Percentiles rank a stretch among this genome's conserved stretches.
Conservation (phyloP, 2,888 invertebrate genomes). For the Drosophila ustulata region DNA sequence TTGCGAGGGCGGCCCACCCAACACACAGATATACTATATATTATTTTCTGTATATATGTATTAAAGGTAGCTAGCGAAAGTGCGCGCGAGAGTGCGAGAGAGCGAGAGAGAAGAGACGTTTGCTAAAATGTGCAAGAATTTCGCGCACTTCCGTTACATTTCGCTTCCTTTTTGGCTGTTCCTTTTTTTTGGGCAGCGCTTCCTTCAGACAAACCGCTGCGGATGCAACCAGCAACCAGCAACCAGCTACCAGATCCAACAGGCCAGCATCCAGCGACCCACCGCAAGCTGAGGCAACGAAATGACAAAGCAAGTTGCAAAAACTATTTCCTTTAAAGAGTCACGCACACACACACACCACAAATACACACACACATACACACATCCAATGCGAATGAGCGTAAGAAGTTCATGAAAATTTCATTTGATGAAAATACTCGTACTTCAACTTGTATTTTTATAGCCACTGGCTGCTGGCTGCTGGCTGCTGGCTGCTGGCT, state of each 20-base stretch:
- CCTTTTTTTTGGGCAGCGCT: slow-evolving; percentile 67
- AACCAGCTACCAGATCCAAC: not conserved
- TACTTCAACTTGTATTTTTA: slow-evolving; percentile 29
- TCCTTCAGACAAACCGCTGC: slow-evolving; percentile 74
- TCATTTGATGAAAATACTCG: slow-evolving; percentile 57
- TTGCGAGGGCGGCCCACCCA: slow-evolving; percentile 31
- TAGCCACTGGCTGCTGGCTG: slow-evolving; percentile 12
- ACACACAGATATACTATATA: not conserved
- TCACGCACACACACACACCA: slow-evolving; percentile 1
- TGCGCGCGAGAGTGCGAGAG: not conserved
- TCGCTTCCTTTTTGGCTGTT: slow-evolving; percentile 72
- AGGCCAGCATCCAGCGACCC: slow-evolving; percentile 4
- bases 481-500: not conserved
- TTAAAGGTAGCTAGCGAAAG: not conserved
- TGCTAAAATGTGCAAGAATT: slow-evolving; percentile 70
- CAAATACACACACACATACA: not conserved
- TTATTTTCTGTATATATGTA: not conserved
- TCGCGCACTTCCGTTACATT: slow-evolving; percentile 76
- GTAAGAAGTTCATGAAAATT: slow-evolving; percentile 58
- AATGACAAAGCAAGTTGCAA: slow-evolving; percentile 66
- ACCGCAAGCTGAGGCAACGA: slow-evolving; percentile 38
- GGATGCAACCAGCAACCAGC: slow-evolving; percentile 49
- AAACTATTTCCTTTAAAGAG: slow-evolving; percentile 57
- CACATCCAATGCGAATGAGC: not conserved
- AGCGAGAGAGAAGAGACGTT: slow-evolving; percentile 9